Conservation (phyloP, 2,113 vertebrate genomes). For the Mellivora capensis region DNA sequence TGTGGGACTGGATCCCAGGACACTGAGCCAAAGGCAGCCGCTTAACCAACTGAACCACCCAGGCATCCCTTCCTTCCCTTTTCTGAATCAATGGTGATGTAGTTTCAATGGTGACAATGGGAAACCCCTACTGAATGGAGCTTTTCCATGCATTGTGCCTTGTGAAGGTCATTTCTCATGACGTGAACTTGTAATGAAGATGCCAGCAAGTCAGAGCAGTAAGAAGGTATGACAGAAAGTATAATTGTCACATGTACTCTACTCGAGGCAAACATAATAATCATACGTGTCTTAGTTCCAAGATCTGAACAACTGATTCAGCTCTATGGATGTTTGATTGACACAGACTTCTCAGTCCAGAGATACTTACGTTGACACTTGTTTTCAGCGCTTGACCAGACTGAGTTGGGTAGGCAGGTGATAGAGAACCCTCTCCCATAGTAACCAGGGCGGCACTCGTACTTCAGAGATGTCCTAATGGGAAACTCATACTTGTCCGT, state of each 20-base stretch:
- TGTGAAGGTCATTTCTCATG: not conserved
- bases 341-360: not conserved
- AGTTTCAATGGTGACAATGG: not conserved
- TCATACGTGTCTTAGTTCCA: not conserved
- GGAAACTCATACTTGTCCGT: not conserved
- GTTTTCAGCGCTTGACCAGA: not conserved
- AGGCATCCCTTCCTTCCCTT: not conserved
- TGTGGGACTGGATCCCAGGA: too few relatives aligned
- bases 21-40: too few relatives aligned
- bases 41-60: too few relatives aligned
- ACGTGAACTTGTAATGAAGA: not conserved
- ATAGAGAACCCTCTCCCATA: not conserved
- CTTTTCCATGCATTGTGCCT: not conserved
- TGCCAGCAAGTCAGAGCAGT: not conserved
- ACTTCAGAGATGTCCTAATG: slow-evolving; percentile 17
- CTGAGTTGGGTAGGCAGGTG: not conserved
- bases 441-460: slow-evolving; percentile 56
- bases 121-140: not conserved
- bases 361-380: slow-evolving; percentile 45
- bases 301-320: not conserved
- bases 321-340: not conserved
- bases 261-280: not conserved
- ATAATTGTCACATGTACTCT: not conserved
- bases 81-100: not conserved
- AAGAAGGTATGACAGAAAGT: not conserved